Conservation (phyloP, 2,888 invertebrate species). For the Hecatera dysodea region DNA sequence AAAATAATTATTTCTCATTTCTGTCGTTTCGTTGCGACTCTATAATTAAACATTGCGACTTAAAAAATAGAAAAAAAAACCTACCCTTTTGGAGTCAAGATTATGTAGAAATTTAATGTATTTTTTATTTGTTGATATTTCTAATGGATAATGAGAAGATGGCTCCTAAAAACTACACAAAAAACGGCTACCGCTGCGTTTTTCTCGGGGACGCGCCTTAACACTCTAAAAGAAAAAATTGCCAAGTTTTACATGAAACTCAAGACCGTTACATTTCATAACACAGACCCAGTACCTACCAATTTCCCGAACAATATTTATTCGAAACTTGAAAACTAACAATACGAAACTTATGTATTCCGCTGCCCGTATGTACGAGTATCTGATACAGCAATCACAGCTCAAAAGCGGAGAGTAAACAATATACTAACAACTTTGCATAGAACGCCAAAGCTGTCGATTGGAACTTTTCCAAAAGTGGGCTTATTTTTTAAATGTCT, state of each 20-base stretch:
- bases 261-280: background rate
- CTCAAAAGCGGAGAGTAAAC: slow-evolving; percentile 53
- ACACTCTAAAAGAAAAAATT: no score
- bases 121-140: no score
- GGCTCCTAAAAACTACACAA: no score
- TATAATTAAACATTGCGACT: no score
- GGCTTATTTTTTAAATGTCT: slow-evolving; percentile 67
- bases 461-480: slow-evolving; percentile 71
- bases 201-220: no score
- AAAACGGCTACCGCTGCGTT: no score
- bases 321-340: slow-evolving; percentile 35
- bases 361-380: slow-evolving; percentile 33
- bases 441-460: slow-evolving; percentile 46
- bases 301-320: slow-evolving; percentile 35
- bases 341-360: slow-evolving; percentile 9
- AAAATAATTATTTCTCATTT: no score
- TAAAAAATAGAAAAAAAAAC: no score
- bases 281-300: background rate
- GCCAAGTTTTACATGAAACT: background rate
- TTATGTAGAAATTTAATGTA: no score
- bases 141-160: no score
- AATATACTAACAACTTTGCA: slow-evolving; percentile 47
- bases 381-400: slow-evolving; percentile 42
- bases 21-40: no score
- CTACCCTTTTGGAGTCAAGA: no score